A percentile compares a stretch with the other conserved stretches of the same genome.
Evolutionary conservation across 2,113 vertebrate genomes (phyloP).

Genomic region (Edolisoma coerulescens): DNA sequence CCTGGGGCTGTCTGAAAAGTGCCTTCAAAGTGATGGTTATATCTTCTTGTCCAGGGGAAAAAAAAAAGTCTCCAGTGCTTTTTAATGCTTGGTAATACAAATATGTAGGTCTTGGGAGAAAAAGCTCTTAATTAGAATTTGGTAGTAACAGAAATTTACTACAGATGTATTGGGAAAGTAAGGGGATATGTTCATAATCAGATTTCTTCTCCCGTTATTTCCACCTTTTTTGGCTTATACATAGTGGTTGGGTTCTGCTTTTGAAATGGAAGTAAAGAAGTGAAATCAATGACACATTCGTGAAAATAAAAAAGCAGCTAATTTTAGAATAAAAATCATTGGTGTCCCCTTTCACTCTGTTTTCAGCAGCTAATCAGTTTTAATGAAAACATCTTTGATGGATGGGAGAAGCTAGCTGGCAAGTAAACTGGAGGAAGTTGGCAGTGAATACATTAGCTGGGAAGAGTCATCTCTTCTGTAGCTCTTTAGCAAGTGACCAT

Average conservation of each 20-base stretch:
- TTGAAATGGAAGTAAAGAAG: neutral
- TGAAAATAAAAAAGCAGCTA: rapidly evolving
- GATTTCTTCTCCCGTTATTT: neutral
- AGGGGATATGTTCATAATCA: neutral
- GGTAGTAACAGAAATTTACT: neutral
- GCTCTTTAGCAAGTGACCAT: neutral
- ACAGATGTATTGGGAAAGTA: neutral
- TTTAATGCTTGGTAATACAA: neutral
- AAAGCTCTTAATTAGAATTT: neutral
- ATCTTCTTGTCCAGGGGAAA: neutral
- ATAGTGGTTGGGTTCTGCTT: neutral
- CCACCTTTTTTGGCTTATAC: neutral
- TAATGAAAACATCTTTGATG: neutral
- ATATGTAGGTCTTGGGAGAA: neutral
- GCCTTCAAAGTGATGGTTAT: neutral
- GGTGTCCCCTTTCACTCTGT: neutral
- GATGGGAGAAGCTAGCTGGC: neutral
- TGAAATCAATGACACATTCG: neutral
- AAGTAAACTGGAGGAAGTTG: neutral
- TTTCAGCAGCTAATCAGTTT: conserved; percentile 24
- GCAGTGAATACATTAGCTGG: neutral
- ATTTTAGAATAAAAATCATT: neutral
- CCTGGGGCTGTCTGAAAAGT: neutral
- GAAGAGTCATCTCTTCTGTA: neutral
- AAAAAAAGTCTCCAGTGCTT: neutral